Conservation (phyloP, 2,797 vertebrate species). For the Channa striata region DNA sequence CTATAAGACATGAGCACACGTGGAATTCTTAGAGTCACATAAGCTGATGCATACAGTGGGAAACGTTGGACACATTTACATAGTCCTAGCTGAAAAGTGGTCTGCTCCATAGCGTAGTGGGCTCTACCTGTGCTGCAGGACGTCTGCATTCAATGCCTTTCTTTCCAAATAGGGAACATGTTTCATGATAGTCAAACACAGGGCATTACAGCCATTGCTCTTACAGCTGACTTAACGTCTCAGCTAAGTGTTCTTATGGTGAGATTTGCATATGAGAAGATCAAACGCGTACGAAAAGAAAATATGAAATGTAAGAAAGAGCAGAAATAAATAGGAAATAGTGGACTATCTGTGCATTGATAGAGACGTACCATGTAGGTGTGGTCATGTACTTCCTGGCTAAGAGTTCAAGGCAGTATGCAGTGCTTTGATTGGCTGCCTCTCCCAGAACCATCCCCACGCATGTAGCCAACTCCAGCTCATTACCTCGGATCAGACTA, state of each 20-base stretch:
- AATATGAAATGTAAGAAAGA: no score
- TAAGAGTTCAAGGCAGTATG: constrained; percentile 92
- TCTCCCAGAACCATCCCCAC: constrained; percentile 92
- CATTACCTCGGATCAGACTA: constrained; percentile 94
- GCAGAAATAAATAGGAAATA: background rate
- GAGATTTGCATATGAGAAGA: background rate
- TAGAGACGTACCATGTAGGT: constrained; percentile 87
- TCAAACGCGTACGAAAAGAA: background rate
- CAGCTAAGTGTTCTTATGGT: background rate
- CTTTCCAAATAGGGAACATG: background rate
- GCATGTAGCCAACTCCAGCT: constrained; percentile 93
- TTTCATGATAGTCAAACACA: background rate
- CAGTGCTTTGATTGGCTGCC: constrained; percentile 86
- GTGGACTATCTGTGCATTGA: background rate
- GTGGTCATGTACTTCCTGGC: constrained; percentile 95
- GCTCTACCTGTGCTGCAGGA: no score
- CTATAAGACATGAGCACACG: background rate
- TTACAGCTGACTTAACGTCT: background rate
- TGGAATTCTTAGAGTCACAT: background rate
- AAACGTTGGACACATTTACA: background rate
- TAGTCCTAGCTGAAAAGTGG: no score
- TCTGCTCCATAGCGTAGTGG: no score
- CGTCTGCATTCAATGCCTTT: background rate
- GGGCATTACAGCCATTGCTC: background rate
- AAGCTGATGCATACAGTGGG: no score